Conservation (phyloP, 2,888 invertebrate genomes). For the Stenoptilia bipunctidactyla region DNA sequence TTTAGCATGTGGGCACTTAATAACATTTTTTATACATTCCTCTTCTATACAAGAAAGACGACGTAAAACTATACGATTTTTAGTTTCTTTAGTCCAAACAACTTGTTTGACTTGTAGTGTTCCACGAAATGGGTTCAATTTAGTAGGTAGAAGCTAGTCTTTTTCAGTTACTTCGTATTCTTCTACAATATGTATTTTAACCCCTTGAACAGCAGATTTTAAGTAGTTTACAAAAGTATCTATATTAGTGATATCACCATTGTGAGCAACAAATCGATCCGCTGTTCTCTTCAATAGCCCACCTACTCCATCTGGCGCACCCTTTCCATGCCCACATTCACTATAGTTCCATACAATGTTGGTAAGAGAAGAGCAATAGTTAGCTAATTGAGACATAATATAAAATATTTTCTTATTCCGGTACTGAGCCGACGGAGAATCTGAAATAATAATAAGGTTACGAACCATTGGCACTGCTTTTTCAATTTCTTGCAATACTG, state of each 20-base stretch:
- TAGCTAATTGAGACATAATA: slow-evolving; percentile 6
- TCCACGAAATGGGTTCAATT: slow-evolving; percentile 11
- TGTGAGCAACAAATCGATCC: slow-evolving; percentile 9
- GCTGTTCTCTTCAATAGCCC: slow-evolving; percentile 14
- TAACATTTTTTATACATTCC: too few relatives aligned
- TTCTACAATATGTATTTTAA: slow-evolving; percentile 9
- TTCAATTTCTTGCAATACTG: slow-evolving; percentile 8
- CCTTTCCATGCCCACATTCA: slow-evolving; percentile 17
- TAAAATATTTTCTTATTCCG: slow-evolving; percentile 9
- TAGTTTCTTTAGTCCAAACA: slow-evolving; percentile 6
- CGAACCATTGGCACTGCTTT: slow-evolving; percentile 4
- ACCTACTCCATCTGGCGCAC: slow-evolving; percentile 16
- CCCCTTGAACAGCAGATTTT: slow-evolving; percentile 3
- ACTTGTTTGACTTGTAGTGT: slow-evolving; percentile 12
- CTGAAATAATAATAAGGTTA: too few relatives aligned
- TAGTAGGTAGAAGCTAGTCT: slow-evolving; percentile 8
- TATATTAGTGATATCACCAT: slow-evolving; percentile 10
- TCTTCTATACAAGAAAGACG: too few relatives aligned
- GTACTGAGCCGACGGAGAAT: slow-evolving; percentile 10
- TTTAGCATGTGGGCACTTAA: too few relatives aligned
- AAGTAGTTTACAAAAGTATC: slow-evolving; percentile 5
- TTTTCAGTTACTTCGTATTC: slow-evolving; percentile 8
- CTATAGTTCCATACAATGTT: slow-evolving; percentile 12
- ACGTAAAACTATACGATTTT: too few relatives aligned
- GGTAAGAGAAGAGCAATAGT: slow-evolving; percentile 4